A percentile compares a stretch with the other conserved stretches of the same genome.
Conservation (phyloP, 2,113 vertebrate species). For the Eptesicus fuscus region DNA sequence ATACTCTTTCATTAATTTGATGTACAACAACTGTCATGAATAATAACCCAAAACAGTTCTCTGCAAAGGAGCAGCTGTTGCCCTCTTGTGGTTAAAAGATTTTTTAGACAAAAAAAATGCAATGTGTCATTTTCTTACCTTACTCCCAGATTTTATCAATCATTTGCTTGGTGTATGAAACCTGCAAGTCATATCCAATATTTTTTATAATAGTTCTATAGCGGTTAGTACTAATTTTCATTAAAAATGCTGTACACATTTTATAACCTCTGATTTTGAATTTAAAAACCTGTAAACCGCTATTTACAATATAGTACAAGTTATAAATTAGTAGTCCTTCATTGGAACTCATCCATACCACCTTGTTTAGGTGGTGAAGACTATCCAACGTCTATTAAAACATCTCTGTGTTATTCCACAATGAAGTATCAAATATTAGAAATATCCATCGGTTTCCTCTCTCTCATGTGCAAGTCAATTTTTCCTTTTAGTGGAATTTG, state of each 20-base stretch:
- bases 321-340: conserved; percentile 86
- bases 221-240: conserved; percentile 80
- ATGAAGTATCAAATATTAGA: conserved; percentile 90
- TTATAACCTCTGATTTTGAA: conserved; percentile 76
- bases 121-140: conserved; percentile 76
- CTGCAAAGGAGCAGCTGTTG: conserved; percentile 78
- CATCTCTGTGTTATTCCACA: conserved; percentile 36
- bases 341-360: conserved; percentile 63
- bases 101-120: conserved; percentile 65
- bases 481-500: conserved; percentile 94
- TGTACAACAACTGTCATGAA: conserved; percentile 74
- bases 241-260: conserved; percentile 83
- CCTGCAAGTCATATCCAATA: conserved; percentile 70
- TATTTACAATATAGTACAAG: conserved; percentile 86
- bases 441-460: conserved; percentile 92
- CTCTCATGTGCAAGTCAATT: conserved; percentile 86
- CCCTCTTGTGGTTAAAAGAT: conserved; percentile 83
- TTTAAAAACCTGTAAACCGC: conserved; percentile 85
- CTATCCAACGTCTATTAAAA: conserved; percentile 34
- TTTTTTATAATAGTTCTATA: conserved; percentile 66
- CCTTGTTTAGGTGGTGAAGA: conserved; percentile 33
- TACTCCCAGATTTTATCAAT: conserved; percentile 69
- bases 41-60: conserved; percentile 74
- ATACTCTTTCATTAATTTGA: conserved; percentile 81
- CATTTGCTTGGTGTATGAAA: conserved; percentile 75